Base-by-base conservation (phyloP, 1,140 invertebrate species). In the Uloborus diversus region DNA sequence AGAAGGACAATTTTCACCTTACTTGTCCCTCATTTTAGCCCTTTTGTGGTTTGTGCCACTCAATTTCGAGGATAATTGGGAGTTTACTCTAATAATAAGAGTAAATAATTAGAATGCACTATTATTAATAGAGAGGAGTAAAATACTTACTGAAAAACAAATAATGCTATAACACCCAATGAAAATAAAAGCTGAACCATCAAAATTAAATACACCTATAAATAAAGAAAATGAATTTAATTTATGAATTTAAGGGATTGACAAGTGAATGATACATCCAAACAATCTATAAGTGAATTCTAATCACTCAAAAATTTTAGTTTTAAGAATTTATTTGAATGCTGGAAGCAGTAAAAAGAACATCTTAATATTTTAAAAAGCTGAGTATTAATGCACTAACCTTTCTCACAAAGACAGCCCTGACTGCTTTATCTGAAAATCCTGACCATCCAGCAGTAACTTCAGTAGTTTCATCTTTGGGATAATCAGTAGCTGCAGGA, bases 101-200 rank as follows among this genome's bases (percentile, higher is more conserved):
- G 1, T n/a, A 11, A 61, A 61, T 3, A 61, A 2, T 3, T 61
- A n/a, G 7, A 28, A 28, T 11, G 13, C 9, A 14, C 7, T 28
- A 11, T 4, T 56, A 25, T 17, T 56, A 20, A 56, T 20, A 1
- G 9, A 20, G n/a, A 11, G 2, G 20, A 11, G 64, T 51, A 81
- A 82, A 80, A 83, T 32, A 81, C 79, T 68, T 75, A 81, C 79
- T 75, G 61, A 81, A 81, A 81, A 14, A 81, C 70, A 75, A 81
- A 81, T 1, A 81, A 53, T 1, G 59, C 28, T 47, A 81, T 62
- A 7, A 81, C 64, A 35, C 25, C 79, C n/a, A 75, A 37, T 13
- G 79, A 53, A 37, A 81, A 73, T 17, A 35, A 14, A 23, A 81
- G 25, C 25, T 81, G 79, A 4, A 68, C 2, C 79, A 81, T 81